Conservation (phyloP, 1,140 invertebrate genomes). For the Marisa cornuarietis region DNA sequence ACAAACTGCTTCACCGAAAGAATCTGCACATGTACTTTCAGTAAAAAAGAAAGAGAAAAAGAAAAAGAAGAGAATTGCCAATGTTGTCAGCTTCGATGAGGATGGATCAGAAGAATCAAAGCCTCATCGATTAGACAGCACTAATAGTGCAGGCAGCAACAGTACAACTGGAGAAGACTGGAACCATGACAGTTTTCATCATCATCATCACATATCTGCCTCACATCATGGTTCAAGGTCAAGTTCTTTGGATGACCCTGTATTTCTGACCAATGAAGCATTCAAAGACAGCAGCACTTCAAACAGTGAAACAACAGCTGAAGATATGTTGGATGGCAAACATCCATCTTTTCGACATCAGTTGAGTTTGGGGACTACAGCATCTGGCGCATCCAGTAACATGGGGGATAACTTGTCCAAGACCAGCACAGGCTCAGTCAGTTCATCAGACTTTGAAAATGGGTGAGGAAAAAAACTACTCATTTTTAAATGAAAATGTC, state of each 20-base stretch:
- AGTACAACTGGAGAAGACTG: background rate
- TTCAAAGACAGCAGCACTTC: too few species aligned
- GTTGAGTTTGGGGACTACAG: conserved; percentile 19
- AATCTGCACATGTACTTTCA: conserved; percentile 17
- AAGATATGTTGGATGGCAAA: background rate
- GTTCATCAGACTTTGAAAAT: conserved; percentile 22
- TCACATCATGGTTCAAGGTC: too few species aligned
- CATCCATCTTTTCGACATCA: conserved; percentile 2
- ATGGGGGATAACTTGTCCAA: conserved; percentile 19
- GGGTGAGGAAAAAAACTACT: conserved; percentile 14
- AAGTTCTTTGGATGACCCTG: too few species aligned
- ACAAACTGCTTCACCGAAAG: background rate
- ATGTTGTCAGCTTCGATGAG: conserved; percentile 76
- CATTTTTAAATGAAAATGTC: background rate
- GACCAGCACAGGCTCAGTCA: conserved; percentile 28
- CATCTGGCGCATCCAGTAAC: conserved; percentile 19
- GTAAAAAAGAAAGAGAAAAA: conserved; percentile 67
- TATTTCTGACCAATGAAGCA: too few species aligned
- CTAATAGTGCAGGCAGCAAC: conserved; percentile 25
- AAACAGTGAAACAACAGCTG: too few species aligned
- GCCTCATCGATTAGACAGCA: conserved; percentile 14
- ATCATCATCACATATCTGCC: too few species aligned
- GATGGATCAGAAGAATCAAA: conserved; percentile 53
- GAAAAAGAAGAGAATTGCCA: conserved; percentile 71
- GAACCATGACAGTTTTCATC: too few species aligned